These are phyloP conservation scores for Drosophila ercepeae DNA, from an alignment of 1,140 invertebrate species.

Conservation along the genomic window DNA sequence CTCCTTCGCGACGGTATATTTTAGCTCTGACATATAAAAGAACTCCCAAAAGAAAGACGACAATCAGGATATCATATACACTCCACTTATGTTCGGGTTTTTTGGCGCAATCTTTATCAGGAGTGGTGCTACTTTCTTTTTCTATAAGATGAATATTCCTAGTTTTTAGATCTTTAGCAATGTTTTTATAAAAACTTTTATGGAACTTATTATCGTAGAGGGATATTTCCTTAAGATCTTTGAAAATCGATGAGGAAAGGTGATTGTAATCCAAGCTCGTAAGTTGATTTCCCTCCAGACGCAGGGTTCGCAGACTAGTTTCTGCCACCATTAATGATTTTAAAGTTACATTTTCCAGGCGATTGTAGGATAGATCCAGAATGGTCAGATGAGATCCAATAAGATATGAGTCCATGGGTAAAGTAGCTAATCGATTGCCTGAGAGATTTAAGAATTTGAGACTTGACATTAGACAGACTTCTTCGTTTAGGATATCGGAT, in stretches of 20 bases:
- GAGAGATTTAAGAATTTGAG: neutral
- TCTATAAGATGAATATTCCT: neutral
- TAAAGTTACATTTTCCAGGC: neutral
- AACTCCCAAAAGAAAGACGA: constrained; percentile 12
- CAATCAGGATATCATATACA: constrained; percentile 12
- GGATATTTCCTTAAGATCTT: neutral
- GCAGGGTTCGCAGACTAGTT: neutral
- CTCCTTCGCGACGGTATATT: neutral
- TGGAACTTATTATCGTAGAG: neutral
- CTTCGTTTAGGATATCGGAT: neutral
- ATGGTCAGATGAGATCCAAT: neutral
- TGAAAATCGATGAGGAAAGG: too few species aligned
- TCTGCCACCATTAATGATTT: neutral
- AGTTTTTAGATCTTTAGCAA: neutral
- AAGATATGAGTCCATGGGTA: neutral
- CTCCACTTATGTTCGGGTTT: constrained; percentile 7
- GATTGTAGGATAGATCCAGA: neutral
- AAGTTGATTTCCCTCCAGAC: neutral
- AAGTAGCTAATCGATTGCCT: neutral
- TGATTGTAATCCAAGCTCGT: neutral
- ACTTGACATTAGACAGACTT: neutral
- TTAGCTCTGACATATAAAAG: constrained; percentile 9
- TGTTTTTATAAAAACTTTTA: neutral
- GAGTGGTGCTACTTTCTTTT: neutral
- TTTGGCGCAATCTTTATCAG: neutral